A percentile compares a stretch with the other conserved stretches of the same genome.
Conservation (phyloP, 2,888 invertebrate genomes). For the Ypsolopha scabrella region DNA sequence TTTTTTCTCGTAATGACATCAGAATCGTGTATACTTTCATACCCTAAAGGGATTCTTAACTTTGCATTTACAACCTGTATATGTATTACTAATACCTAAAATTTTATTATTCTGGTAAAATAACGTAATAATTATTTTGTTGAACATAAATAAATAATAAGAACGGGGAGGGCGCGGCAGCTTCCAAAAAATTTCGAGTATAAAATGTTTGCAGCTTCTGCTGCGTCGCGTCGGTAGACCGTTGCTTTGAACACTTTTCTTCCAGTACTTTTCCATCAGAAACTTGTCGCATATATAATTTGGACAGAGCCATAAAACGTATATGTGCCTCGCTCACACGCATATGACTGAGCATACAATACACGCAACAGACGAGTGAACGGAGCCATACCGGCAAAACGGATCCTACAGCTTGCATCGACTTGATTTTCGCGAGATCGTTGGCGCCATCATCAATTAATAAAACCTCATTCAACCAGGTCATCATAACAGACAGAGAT, state of each 20-base stretch:
- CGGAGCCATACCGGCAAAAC: background rate
- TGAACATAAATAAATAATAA: too few relatives aligned
- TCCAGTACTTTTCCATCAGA: conserved; percentile 53
- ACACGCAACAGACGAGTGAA: background rate
- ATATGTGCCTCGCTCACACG: conserved; percentile 22
- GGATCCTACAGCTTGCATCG: background rate
- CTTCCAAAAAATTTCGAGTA: background rate
- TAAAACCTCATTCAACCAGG: background rate
- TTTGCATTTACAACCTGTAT: too few relatives aligned
- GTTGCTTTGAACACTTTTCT: conserved; percentile 35
- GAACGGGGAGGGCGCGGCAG: too few relatives aligned
- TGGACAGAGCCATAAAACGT: conserved; percentile 18
- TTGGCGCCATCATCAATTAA: conserved; percentile 3
- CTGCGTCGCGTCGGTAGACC: conserved; percentile 14
- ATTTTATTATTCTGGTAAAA: too few relatives aligned
- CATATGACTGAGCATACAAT: background rate
- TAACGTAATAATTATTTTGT: too few relatives aligned
- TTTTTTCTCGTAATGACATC: too few relatives aligned
- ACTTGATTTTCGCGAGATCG: conserved; percentile 2
- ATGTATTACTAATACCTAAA: too few relatives aligned
- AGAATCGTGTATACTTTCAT: too few relatives aligned
- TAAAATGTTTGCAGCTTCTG: conserved; percentile 34
- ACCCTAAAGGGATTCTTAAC: too few relatives aligned
- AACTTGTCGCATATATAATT: conserved; percentile 25
- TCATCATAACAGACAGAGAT: too few relatives aligned